Base-by-base conservation (phyloP, 37 sponge, comb jelly and placozoan species). In the Haliclona indistincta region DNA sequence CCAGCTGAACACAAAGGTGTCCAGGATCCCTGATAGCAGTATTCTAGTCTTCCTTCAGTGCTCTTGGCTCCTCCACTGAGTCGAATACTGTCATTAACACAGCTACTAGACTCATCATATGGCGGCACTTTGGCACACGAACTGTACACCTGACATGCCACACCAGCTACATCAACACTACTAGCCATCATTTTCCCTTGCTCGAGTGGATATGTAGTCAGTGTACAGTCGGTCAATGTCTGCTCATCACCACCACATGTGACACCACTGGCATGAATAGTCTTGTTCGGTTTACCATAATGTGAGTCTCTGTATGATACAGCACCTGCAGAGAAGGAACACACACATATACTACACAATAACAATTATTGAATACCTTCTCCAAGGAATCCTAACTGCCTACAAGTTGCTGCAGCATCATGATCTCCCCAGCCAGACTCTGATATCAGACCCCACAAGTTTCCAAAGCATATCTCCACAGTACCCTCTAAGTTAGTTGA, bases 41-140 rank as follows among this genome's bases (percentile, higher is more conserved):
- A 52, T 55, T 83, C 84, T 68, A 83, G 76, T 40, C 67, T 58
- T 47, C 81, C 81, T 35, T 81, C 67, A 22, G 19, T 38, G 3
- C 0, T n/a, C 3, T n/a, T 28, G 7, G 38, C 43, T 8, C 81
- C 73, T 19, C 67, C 81, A 6, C 20, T 38, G 58, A 82, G 60
- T 19, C 83, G n/a, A 8, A 82, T 45, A 28, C 56, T 63, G 19
- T 63, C 80, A 41, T 70, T 26, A 13, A 20, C 32, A 43, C 80
- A 80, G 7, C 25, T 26, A 25, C 6, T 26, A 58, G 22, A 58
- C n/a, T n/a, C n/a, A n/a, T n/a, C n/a, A n/a, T n/a, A n/a, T n/a
- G n/a, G n/a, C n/a, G n/a, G n/a, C n/a, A n/a, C n/a, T n/a, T n/a
- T n/a, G n/a, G n/a, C n/a, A n/a, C n/a, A n/a, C n/a, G n/a, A n/a